These are phyloP conservation scores for Sapajus apella DNA, from an alignment of 2,113 vertebrate species.

Conservation along the genomic window DNA sequence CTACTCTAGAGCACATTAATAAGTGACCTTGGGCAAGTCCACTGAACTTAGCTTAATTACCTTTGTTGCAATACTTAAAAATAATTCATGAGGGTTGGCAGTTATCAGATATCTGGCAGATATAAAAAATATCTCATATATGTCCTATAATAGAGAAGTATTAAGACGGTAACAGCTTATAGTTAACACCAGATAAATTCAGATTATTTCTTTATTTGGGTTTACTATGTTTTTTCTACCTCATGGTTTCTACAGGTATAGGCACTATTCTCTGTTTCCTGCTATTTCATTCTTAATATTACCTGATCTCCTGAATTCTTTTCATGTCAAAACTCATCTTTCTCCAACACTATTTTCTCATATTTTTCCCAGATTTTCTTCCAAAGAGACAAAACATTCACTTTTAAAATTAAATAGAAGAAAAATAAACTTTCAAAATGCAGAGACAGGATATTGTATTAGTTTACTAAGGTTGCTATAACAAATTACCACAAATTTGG, in stretches of 20 bases:
- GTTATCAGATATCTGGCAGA: too few relatives aligned
- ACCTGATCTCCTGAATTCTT: neutral
- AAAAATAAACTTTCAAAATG: neutral
- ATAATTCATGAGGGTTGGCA: neutral
- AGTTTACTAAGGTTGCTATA: neutral
- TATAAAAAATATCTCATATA: neutral
- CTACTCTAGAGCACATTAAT: neutral
- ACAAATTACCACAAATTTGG: neutral
- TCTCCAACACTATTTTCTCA: neutral
- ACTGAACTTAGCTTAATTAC: constrained; percentile 20
- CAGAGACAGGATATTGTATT: neutral
- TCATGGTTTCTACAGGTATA: neutral
- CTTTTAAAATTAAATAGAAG: neutral
- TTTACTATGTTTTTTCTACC: neutral
- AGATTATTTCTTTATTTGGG: neutral
- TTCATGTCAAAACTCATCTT: neutral
- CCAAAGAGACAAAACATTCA: neutral
- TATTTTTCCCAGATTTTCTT: neutral
- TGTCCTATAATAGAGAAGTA: neutral
- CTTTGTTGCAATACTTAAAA: constrained; percentile 47
- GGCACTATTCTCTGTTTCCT: neutral
- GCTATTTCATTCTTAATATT: neutral
- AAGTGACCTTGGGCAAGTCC: neutral
- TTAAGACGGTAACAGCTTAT: neutral
- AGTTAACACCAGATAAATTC: neutral